phyloP scores from a whole-genome alignment of 2,113 vertebrate species.

The Platichthys flesus region DNA sequence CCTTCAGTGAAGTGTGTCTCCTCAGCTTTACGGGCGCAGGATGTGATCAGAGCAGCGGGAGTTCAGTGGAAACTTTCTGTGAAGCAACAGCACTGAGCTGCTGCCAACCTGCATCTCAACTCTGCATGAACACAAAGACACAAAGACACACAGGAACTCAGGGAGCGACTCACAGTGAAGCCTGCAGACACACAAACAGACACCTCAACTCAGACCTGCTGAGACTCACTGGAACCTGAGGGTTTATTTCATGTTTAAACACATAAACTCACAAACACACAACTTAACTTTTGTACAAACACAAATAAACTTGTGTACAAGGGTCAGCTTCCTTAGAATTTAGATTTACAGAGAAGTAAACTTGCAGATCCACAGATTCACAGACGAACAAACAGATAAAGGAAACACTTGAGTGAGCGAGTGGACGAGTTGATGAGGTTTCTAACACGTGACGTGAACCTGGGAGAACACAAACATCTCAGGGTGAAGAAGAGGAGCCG shows the following conservation, averaged over 20 bases:
- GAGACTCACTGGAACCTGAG: too few species aligned
- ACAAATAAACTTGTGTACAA: too few species aligned
- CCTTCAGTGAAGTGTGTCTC: constrained; percentile 2
- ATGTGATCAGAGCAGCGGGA: constrained; percentile 34
- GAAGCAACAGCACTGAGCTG: constrained; percentile 1
- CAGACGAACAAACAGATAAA: too few species aligned
- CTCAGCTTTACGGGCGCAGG: constrained; percentile 12
- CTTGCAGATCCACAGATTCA: too few species aligned
- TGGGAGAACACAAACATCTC: too few species aligned
- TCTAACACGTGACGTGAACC: too few species aligned
- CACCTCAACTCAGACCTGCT: neutral
- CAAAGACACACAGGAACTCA: neutral
- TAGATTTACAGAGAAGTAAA: too few species aligned
- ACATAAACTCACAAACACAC: neutral
- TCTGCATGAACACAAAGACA: neutral
- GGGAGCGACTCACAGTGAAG: neutral
- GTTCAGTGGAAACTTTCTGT: constrained; percentile 41
- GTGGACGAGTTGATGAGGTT: too few species aligned
- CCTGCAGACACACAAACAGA: neutral
- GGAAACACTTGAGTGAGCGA: too few species aligned
- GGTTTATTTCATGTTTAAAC: neutral
- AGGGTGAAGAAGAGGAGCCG: too few species aligned
- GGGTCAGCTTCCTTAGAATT: too few species aligned
- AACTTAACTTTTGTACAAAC: neutral
- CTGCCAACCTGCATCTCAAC: constrained; percentile 1